Evolutionary conservation across 2,888 invertebrate species (phyloP).

Genomic region (Ormyrus thymus): DNA sequence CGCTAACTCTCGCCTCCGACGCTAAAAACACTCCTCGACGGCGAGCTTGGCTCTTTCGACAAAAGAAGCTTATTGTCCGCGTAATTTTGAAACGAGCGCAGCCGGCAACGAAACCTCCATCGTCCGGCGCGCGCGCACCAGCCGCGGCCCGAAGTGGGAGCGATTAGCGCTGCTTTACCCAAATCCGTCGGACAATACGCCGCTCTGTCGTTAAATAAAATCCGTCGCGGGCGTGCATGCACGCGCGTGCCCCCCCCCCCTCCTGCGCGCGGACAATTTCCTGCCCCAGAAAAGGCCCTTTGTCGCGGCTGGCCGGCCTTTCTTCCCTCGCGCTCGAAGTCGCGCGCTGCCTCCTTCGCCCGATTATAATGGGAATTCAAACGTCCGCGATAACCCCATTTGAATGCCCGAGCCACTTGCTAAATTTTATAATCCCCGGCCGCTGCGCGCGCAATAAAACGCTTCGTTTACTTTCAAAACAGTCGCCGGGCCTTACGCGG

Average conservation of each 20-base stretch:
- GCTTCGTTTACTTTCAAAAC: constrained; percentile 10
- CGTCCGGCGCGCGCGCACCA: no score
- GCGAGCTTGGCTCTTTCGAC: no score
- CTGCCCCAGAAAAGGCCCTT: constrained; percentile 51
- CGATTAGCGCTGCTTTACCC: constrained; percentile 29
- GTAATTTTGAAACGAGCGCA: no score
- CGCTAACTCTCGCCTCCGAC: no score
- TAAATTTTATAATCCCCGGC: constrained; percentile 23
- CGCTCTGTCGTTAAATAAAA: constrained; percentile 42
- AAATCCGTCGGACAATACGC: constrained; percentile 27
- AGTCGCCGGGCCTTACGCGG: not conserved
- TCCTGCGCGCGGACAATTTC: constrained; percentile 48
- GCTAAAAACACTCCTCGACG: no score
- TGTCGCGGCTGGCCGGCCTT: constrained; percentile 34
- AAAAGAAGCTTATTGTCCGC: no score
- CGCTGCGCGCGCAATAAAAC: not conserved
- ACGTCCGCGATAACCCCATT: constrained; percentile 4
- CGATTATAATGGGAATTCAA: constrained; percentile 36
- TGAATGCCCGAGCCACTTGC: constrained; percentile 29
- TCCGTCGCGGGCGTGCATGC: not conserved
- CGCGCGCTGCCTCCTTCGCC: constrained; percentile 17
- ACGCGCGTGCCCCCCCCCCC: not conserved
- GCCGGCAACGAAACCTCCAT: no score
- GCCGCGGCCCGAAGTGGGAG: not conserved
- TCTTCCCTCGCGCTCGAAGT: constrained; percentile 37